Evolutionary conservation across 2,888 invertebrate genomes (phyloP), one percentile per base, ranked within the genome.

Genomic region (Agriopis aurantiaria): DNA sequence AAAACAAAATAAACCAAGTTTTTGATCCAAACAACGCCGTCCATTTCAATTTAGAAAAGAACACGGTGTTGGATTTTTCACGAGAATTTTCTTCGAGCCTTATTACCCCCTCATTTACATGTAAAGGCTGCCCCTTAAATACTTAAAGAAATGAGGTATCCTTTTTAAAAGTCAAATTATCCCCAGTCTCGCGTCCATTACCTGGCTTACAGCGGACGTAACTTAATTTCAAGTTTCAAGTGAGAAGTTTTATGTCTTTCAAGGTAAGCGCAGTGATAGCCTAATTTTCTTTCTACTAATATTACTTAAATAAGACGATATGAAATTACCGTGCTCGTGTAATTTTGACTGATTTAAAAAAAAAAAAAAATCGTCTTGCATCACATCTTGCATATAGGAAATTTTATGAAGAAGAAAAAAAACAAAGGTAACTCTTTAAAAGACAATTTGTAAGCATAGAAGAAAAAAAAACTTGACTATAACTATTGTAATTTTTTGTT

Each of bases 131-230:
- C 57, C 65, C 66, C 71, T 71, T 71, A 71, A 71, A 71, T 71
- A 58, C 68, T 68, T 65, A 65, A 65, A 65, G 68, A 65, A 71
- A 71, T 71, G 71, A 71, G 68, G 68, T 68, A 68, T 71, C 65
- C 60, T 67, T 71, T 68, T 71, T 71, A 65, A 64, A 71, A 71
- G 71, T 68, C 61, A 65, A 71, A 71, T 71, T 71, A 71, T 65
- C 23, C 53, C 40, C 56, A 58, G 68, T 61, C 65, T 60, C 58
- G 8, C 33, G 33, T 52, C 67, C 67, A 68, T 71, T 71, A 71
- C 71, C 67, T 61, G 60, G 51, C 56, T 65, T 65, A 65, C 57
- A 57, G 61, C 48, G 46, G 60, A 52, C 48, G 65, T 66, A 65
- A 68, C 68, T 68, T 46, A 60, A 68, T 71, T 68, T 65, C 63